A percentile compares a stretch with the other conserved stretches of the same genome.
These are phyloP conservation scores for Bergia puertoricense DNA, from an alignment of 92 coral and sea anemone species.

Conservation along the genomic window DNA sequence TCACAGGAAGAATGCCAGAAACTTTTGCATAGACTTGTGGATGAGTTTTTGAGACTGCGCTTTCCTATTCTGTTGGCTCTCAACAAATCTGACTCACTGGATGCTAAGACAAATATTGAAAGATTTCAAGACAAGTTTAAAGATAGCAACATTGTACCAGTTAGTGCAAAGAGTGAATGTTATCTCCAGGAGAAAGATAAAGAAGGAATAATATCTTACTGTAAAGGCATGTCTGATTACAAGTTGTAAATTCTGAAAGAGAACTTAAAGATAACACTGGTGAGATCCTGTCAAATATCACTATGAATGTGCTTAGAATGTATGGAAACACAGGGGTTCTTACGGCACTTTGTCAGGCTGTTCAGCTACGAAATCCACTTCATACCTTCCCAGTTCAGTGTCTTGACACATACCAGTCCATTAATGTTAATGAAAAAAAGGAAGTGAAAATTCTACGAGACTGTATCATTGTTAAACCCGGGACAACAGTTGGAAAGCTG, in stretches of 20 bases:
- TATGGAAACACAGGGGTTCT: constrained; percentile 77
- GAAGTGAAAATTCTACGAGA: constrained; percentile 51
- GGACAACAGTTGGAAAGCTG: constrained; percentile 78
- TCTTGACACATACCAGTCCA: constrained; percentile 73
- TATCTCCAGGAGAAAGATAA: constrained; percentile 64
- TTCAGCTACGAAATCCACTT: constrained; percentile 61
- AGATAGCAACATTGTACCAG: constrained; percentile 59
- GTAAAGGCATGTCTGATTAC: constrained; percentile 67
- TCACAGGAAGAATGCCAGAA: constrained; percentile 54
- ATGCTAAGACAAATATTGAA: constrained; percentile 56
- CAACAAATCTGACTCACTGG: constrained; percentile 73
- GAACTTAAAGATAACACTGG: not conserved
- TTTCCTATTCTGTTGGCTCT: constrained; percentile 80
- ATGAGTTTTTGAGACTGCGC: constrained; percentile 64
- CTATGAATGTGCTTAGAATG: constrained; percentile 39
- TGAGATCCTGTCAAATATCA: constrained; percentile 24
- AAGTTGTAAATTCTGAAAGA: not conserved
- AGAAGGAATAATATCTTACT: constrained; percentile 51
- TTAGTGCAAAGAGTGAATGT: constrained; percentile 78
- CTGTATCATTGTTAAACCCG: constrained; percentile 76
- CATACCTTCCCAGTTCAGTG: constrained; percentile 77
- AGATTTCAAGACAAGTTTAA: constrained; percentile 62
- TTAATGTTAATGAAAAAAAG: constrained; percentile 43
- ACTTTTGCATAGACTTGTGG: constrained; percentile 62
- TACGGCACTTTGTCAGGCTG: constrained; percentile 74